Base-by-base conservation (phyloP, 1,140 invertebrate species). In the Papilio machaon region DNA sequence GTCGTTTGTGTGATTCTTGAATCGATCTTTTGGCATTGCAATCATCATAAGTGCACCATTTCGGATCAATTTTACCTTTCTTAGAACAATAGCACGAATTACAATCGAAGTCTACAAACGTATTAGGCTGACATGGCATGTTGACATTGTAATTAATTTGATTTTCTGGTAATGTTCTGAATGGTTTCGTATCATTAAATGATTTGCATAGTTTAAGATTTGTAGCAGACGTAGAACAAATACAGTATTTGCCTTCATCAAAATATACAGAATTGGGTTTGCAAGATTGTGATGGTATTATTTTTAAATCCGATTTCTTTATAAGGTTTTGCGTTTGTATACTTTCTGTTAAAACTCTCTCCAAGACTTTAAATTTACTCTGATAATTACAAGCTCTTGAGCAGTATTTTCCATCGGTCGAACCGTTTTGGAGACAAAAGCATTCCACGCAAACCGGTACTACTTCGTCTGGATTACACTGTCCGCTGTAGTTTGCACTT, bases 1-100 rank as follows among this genome's bases (percentile, higher is more conserved):
- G 67, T 35, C 75, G 78, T 81, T 89, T 88, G 58, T 91, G 90
- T 38, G 80, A 82, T 38, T 92, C 85, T 80, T 86, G 81, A 23
- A 92, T 83, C 2, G 83, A 77, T 77, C 81, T 86, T 82, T 92
- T 93, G 0, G 88, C 84, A 67, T 90, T 82, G 78, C 93, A 94
- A 77, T 94, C 91, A 38, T 94, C 93, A 17, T 89, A 88, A 0
- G 93, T 94, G 74, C 93, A 94, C 93, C 93, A 94, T 82, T 91
- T 93, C 0, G 85, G 85, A 83, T 94, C 90, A 77, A 94, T 89
- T 79, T 84, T 91, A 23, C 92, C 93, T 76, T 82, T 85, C 83
- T 90, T 92, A 10, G 82, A 84, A 79, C 93, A 94, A 43, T 91
- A 94, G 79, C 93, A 94, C 7, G 89, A 89, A 78, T 94, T 94